Conservation (phyloP, 2,797 vertebrate genomes). For the Jordanella pulchra region DNA sequence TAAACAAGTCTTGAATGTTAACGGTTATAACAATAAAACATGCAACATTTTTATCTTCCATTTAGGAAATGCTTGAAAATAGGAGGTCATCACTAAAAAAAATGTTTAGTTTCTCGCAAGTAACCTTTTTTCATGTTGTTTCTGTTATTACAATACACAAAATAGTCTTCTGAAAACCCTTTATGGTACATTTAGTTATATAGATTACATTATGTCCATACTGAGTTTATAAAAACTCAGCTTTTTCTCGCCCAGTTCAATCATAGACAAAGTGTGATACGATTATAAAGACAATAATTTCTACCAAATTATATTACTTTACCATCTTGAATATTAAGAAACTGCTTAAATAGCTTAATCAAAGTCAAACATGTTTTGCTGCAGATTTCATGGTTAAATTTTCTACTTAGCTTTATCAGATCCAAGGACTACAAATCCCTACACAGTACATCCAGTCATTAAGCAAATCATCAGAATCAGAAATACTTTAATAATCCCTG, state of each 20-base stretch:
- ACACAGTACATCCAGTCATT: too few relatives aligned
- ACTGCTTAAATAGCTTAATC: background rate
- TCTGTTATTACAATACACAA: background rate
- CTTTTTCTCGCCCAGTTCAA: background rate
- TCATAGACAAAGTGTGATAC: background rate
- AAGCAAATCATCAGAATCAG: too few relatives aligned
- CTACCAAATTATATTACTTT: background rate
- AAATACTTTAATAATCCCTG: too few relatives aligned
- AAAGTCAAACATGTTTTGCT: background rate
- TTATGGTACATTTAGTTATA: too few relatives aligned
- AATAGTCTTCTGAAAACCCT: too few relatives aligned
- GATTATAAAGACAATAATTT: background rate
- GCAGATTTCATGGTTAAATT: background rate
- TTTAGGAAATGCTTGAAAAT: background rate
- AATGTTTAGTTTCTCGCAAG: background rate
- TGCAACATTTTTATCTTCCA: background rate
- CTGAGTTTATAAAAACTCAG: too few relatives aligned
- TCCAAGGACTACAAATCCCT: too few relatives aligned
- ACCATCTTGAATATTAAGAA: background rate
- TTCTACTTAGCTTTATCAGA: background rate
- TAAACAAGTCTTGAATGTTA: background rate
- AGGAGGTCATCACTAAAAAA: background rate
- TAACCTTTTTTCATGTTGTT: background rate
- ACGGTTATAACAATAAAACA: background rate
- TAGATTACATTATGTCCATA: too few relatives aligned